Conservation (phyloP, 1,140 invertebrate species). For the Plutomurus gul region DNA sequence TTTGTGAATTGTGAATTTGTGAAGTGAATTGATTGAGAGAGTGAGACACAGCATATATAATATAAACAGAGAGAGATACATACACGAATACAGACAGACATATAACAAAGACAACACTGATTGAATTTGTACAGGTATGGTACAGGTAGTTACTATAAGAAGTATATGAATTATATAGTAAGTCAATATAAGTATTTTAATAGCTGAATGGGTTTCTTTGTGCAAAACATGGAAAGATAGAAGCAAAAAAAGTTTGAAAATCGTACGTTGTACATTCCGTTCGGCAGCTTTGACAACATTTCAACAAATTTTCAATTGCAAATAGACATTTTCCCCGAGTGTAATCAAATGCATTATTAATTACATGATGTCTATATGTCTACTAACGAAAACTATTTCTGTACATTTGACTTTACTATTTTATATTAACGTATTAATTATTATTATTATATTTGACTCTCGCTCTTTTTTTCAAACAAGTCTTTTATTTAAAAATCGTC, state of each 20-base stretch:
- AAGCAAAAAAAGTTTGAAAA: slow-evolving; percentile 11
- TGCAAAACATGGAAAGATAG: slow-evolving; percentile 20
- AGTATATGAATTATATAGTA: background rate
- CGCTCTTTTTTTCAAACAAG: no score
- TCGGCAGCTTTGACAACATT: slow-evolving; percentile 20
- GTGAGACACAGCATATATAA: background rate
- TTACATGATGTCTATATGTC: background rate
- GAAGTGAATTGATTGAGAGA: background rate
- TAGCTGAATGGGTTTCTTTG: background rate
- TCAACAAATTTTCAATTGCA: slow-evolving; percentile 22
- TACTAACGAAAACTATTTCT: background rate
- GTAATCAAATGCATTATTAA: slow-evolving; percentile 12
- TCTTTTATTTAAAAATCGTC: no score
- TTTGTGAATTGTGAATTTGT: background rate
- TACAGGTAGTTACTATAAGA: background rate
- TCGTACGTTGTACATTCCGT: slow-evolving; percentile 19
- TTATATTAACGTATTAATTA: no score
- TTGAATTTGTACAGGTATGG: background rate
- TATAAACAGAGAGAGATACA: background rate
- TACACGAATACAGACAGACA: background rate
- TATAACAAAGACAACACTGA: slow-evolving; percentile 2
- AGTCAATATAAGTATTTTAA: background rate
- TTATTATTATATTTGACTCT: no score
- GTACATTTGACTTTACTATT: no score
- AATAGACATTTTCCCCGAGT: slow-evolving; percentile 9